phyloP scores from a whole-genome alignment of 2,888 invertebrate species.

The Sericinus montela region DNA sequence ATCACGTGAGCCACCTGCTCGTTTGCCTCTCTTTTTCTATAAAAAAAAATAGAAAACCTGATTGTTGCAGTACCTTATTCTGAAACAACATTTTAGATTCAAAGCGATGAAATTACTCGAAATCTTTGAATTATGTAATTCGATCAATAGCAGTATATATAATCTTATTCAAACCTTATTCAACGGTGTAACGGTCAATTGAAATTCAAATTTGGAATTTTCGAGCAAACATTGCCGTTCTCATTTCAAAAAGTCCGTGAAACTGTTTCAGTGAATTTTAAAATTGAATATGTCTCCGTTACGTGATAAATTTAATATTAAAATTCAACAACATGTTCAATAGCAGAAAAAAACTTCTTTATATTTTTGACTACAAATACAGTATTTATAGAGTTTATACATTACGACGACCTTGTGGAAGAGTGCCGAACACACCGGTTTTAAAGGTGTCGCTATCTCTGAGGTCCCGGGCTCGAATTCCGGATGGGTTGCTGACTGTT shows the following conservation, averaged over 20 bases:
- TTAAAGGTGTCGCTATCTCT: too few species aligned
- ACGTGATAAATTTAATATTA: background rate
- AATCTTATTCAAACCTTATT: background rate
- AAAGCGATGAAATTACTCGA: background rate
- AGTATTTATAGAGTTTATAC: too few species aligned
- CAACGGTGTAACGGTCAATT: conserved; percentile 45
- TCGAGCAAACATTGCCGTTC: conserved; percentile 42
- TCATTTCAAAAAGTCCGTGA: conserved; percentile 45
- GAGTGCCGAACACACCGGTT: too few species aligned
- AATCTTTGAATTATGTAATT: conserved; percentile 10
- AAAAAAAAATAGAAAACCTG: too few species aligned
- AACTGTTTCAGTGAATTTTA: conserved; percentile 35
- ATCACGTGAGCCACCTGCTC: too few species aligned
- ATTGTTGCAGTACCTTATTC: background rate
- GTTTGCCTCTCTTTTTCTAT: too few species aligned
- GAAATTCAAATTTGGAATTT: conserved; percentile 52
- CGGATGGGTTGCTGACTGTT: too few species aligned
- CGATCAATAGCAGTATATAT: background rate
- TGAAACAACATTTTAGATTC: background rate
- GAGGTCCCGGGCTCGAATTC: too few species aligned
- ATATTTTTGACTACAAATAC: too few species aligned
- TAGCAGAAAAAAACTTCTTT: background rate
- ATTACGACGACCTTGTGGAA: too few species aligned
- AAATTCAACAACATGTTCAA: background rate
- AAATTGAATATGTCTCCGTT: too few species aligned